Conservation (phyloP, 2,888 invertebrate species). For the Blastobasis lacticolella region DNA sequence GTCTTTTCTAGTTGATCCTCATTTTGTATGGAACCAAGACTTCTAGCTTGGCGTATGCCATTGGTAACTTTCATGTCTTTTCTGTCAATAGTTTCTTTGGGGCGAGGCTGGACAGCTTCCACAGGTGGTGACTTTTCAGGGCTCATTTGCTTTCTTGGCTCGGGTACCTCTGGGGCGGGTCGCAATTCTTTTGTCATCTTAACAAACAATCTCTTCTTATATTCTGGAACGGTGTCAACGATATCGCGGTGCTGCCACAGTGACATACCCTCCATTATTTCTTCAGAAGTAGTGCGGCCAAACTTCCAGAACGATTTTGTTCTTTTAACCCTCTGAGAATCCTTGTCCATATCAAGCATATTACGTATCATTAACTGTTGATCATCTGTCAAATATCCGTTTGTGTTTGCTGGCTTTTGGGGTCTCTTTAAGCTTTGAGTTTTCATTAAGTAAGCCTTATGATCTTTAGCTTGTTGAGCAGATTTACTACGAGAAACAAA, state of each 20-base stretch:
- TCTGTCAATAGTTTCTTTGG: constrained; percentile 64
- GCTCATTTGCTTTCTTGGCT: constrained; percentile 35
- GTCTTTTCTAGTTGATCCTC: constrained; percentile 49
- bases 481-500: constrained; percentile 57
- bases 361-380: constrained; percentile 66
- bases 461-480: constrained; percentile 46
- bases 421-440: constrained; percentile 66
- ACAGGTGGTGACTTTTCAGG: constrained; percentile 37
- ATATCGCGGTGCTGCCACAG: constrained; percentile 90
- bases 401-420: constrained; percentile 45
- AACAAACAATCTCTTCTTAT: constrained; percentile 63
- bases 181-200: constrained; percentile 60
- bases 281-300: constrained; percentile 80
- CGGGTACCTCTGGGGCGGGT: constrained; percentile 58
- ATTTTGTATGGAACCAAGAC: constrained; percentile 62
- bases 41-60: constrained; percentile 65
- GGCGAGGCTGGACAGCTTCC: constrained; percentile 40
- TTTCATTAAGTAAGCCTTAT: constrained; percentile 61
- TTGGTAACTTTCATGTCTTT: constrained; percentile 55
- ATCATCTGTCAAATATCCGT: constrained; percentile 72
- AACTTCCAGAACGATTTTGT: constrained; percentile 92
- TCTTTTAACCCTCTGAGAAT: constrained; percentile 81
- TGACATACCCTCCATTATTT: constrained; percentile 90
- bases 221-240: constrained; percentile 79
- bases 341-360: constrained; percentile 73